These are phyloP conservation scores for Andrena trimmerana DNA, from an alignment of 2,888 invertebrate genomes.

Conservation along the genomic window DNA sequence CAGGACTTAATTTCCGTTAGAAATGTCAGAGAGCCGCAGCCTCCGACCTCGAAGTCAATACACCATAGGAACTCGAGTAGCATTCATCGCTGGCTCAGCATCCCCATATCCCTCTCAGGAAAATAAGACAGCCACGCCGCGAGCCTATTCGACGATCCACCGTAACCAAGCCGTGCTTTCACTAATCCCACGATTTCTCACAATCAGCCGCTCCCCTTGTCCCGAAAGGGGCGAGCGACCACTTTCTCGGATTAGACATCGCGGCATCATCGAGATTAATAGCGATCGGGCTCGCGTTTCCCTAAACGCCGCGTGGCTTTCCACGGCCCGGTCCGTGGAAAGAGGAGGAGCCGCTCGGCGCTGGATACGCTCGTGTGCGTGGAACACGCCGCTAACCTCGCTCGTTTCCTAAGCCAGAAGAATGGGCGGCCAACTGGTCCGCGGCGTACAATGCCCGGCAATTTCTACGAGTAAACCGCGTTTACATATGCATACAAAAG, in stretches of 20 bases:
- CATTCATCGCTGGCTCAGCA: conserved; percentile 8
- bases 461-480: conserved; percentile 75
- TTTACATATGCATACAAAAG: conserved; percentile 80
- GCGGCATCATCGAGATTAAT: conserved; percentile 61
- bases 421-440: conserved; percentile 65
- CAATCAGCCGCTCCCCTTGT: conserved; percentile 49
- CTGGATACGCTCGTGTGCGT: conserved; percentile 11
- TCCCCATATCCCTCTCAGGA: conserved; percentile 5
- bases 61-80: conserved; percentile 4
- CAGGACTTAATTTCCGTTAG: not conserved
- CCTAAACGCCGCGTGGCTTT: conserved; percentile 47
- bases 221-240: conserved; percentile 33
- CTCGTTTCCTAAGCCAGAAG: conserved; percentile 65
- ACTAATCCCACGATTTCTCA: conserved; percentile 63
- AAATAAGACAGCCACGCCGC: conserved; percentile 37
- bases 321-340: not conserved
- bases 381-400: conserved; percentile 33
- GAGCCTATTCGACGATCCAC: conserved; percentile 9
- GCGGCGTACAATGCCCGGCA: conserved; percentile 71
- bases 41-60: conserved; percentile 14
- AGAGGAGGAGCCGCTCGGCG: not conserved
- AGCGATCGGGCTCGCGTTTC: conserved; percentile 51
- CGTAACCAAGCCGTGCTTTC: conserved; percentile 31
- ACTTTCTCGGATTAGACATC: conserved; percentile 65
- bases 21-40: not conserved